Conservation (phyloP, 1,140 invertebrate genomes). For the Drosophila setifemur region DNA sequence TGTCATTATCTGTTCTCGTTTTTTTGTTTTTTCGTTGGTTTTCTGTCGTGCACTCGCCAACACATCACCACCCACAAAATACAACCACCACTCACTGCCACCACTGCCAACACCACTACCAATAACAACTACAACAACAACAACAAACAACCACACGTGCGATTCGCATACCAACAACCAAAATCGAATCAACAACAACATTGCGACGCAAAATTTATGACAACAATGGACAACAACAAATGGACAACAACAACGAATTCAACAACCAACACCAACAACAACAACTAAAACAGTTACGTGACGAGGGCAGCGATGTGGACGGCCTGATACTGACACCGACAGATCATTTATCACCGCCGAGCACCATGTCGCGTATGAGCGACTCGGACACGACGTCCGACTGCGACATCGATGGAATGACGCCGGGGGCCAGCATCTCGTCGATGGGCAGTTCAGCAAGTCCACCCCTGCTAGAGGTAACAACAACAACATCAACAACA, state of each 20-base stretch:
- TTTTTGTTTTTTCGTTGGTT: conserved; percentile 31
- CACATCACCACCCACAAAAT: conserved; percentile 35
- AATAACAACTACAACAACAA: conserved; percentile 28
- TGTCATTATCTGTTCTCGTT: conserved; percentile 49
- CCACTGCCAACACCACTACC: conserved; percentile 26
- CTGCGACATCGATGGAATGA: conserved; percentile 91
- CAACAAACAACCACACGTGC: conserved; percentile 45
- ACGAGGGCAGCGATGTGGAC: conserved; percentile 83
- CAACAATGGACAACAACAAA: no score
- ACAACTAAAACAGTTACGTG: conserved; percentile 69
- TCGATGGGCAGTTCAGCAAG: conserved; percentile 94
- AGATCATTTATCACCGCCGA: conserved; percentile 96
- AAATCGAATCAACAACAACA: conserved; percentile 44
- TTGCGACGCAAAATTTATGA: conserved; percentile 67
- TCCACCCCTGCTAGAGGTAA: conserved; percentile 85
- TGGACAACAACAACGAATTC: no score
- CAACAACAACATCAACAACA: conserved; percentile 40
- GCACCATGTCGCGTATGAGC: conserved; percentile 92
- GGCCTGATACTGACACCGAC: conserved; percentile 86
- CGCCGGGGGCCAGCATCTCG: conserved; percentile 89
- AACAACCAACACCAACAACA: conserved; percentile 20
- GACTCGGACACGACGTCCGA: conserved; percentile 96
- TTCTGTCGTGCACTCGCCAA: conserved; percentile 68
- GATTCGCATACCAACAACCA: conserved; percentile 34
- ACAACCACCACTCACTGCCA: conserved; percentile 21